Conservation (phyloP, 2,797 vertebrate genomes). For the Clarias pachynema region DNA sequence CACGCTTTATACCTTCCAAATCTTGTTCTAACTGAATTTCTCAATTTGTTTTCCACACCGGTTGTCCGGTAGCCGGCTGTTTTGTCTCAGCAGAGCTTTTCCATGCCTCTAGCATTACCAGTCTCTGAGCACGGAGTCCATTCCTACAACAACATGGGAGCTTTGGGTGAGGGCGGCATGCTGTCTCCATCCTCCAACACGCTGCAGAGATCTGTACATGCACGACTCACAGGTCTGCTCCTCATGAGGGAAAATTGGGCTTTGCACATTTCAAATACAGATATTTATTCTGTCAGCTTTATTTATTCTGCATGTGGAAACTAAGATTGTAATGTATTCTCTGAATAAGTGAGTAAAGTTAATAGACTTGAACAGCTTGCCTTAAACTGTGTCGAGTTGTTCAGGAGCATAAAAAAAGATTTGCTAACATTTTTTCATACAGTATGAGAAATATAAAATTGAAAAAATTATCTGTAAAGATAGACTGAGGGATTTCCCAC, state of each 20-base stretch:
- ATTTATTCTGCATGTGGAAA: not conserved
- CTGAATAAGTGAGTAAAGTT: not conserved
- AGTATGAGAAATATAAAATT: not conserved
- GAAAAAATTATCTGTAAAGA: not conserved
- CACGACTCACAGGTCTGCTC: conserved; percentile 79
- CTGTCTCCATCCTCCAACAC: conserved; percentile 81
- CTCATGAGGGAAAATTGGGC: not conserved
- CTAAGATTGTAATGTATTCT: not conserved
- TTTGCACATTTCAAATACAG: conserved; percentile 38
- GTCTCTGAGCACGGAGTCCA: conserved; percentile 80
- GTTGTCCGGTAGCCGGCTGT: conserved; percentile 76
- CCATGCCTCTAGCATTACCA: conserved; percentile 84
- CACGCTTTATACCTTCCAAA: not conserved
- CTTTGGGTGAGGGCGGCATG: conserved; percentile 82
- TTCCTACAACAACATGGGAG: conserved; percentile 81
- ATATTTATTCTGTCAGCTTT: not conserved
- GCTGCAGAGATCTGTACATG: conserved; percentile 84
- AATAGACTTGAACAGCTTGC: not conserved
- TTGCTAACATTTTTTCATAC: not conserved
- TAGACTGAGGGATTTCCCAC: not conserved
- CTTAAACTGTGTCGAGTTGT: not conserved
- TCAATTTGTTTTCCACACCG: not conserved
- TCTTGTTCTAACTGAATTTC: conserved; percentile 4
- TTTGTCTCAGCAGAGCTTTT: conserved; percentile 86
- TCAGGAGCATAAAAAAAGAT: not conserved